Conservation (phyloP, 2,888 invertebrate genomes). For the Chrysolina oricalcia region DNA sequence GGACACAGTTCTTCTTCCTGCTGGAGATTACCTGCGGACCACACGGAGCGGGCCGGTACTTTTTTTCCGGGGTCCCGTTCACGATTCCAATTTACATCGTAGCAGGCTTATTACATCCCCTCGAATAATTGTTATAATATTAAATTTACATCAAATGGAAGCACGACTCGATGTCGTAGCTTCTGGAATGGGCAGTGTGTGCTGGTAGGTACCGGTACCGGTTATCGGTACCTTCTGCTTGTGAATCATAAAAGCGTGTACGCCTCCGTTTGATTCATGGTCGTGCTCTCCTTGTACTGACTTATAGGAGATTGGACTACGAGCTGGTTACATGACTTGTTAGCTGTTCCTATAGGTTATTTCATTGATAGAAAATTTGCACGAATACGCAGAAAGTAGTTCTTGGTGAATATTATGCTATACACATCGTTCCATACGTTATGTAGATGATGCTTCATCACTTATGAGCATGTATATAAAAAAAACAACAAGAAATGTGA, state of each 20-base stretch:
- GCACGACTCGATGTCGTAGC: slow-evolving; percentile 56
- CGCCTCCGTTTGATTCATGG: slow-evolving; percentile 13
- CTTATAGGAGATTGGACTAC: background rate
- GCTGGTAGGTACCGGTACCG: slow-evolving; percentile 31
- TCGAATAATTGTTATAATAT: slow-evolving; percentile 63
- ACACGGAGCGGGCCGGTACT: slow-evolving; percentile 27
- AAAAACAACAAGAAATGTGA: too few relatives aligned
- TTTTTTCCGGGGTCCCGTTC: slow-evolving; percentile 43
- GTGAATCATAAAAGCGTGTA: slow-evolving; percentile 35
- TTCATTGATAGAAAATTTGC: too few relatives aligned
- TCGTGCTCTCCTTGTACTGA: background rate
- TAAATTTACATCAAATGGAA: slow-evolving; percentile 62
- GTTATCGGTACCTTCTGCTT: slow-evolving; percentile 36
- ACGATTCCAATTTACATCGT: slow-evolving; percentile 64
- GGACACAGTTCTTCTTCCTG: slow-evolving; percentile 10
- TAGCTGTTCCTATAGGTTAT: too few relatives aligned
- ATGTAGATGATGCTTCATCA: too few relatives aligned
- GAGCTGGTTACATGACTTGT: too few relatives aligned
- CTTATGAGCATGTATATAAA: too few relatives aligned
- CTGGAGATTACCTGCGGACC: slow-evolving; percentile 10
- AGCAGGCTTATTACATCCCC: slow-evolving; percentile 57
- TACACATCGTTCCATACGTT: too few relatives aligned
- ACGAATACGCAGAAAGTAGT: too few relatives aligned
- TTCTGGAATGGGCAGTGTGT: slow-evolving; percentile 49
- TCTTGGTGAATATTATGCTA: too few relatives aligned